A percentile compares a stretch with the other conserved stretches of the same genome.
Conservation (phyloP, 2,113 vertebrate species). For the Setophaga kirtlandii region DNA sequence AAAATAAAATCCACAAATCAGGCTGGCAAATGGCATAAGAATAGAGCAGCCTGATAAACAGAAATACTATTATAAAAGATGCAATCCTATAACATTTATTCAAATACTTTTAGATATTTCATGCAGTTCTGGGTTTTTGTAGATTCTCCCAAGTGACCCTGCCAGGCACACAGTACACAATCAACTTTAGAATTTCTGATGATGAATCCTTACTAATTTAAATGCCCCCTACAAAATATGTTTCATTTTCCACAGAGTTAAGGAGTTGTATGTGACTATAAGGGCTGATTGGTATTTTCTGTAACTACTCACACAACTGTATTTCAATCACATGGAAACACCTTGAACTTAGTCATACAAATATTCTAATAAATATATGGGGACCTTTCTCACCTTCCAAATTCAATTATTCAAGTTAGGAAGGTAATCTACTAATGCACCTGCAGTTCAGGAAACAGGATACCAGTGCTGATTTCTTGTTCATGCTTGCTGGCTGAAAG, state of each 20-base stretch:
- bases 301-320: rapidly evolving
- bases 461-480: background rate
- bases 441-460: background rate
- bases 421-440: background rate
- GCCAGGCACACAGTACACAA: background rate
- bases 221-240: background rate
- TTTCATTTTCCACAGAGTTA: background rate
- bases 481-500: background rate
- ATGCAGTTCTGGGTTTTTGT: background rate
- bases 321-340: background rate
- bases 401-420: background rate
- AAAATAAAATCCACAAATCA: background rate
- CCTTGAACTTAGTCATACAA: background rate
- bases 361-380: background rate
- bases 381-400: background rate
- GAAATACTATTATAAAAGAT: background rate
- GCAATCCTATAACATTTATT: background rate
- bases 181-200: background rate
- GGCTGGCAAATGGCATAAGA: background rate
- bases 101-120: background rate
- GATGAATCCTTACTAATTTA: background rate
- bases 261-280: background rate
- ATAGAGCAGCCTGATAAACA: background rate
- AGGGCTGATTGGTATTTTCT: background rate
- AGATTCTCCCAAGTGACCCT: background rate